Conservation (phyloP, 2,888 invertebrate species). For the Pandemis corylana region DNA sequence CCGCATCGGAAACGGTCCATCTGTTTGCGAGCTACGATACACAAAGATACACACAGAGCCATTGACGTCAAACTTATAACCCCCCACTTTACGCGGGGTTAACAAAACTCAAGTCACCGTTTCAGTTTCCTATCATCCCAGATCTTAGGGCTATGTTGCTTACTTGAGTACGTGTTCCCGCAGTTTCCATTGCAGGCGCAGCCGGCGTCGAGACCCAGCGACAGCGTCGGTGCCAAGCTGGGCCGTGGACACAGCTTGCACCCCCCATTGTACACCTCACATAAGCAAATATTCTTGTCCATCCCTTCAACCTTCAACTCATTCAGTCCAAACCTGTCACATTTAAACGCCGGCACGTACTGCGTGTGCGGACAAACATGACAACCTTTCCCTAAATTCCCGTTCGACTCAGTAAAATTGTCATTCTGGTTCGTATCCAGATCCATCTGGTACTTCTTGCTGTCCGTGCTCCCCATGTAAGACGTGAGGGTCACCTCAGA, state of each 20-base stretch:
- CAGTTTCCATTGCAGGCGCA: slow-evolving; percentile 66
- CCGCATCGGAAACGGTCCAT: too few relatives aligned
- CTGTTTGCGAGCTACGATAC: too few relatives aligned
- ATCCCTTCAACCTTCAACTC: slow-evolving; percentile 73
- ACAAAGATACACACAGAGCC: too few relatives aligned
- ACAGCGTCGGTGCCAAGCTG: slow-evolving; percentile 60
- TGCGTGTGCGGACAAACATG: slow-evolving; percentile 68
- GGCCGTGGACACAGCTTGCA: slow-evolving; percentile 76
- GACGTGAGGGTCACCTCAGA: slow-evolving; percentile 79
- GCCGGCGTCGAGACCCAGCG: slow-evolving; percentile 61
- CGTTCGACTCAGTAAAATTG: slow-evolving; percentile 60
- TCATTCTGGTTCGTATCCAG: slow-evolving; percentile 70
- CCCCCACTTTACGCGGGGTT: too few relatives aligned
- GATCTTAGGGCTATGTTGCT: slow-evolving; percentile 46
- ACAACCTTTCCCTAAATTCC: slow-evolving; percentile 63
- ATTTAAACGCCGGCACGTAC: slow-evolving; percentile 64
- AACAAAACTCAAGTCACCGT: too few relatives aligned
- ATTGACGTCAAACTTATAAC: too few relatives aligned
- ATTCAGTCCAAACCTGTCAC: slow-evolving; percentile 71
- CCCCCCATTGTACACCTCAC: slow-evolving; percentile 78
- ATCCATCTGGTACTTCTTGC: slow-evolving; percentile 59
- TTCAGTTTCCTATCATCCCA: not conserved
- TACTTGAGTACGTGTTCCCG: slow-evolving; percentile 64
- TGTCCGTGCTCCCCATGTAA: slow-evolving; percentile 71
- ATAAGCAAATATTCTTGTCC: slow-evolving; percentile 71